Evolutionary conservation across 2,888 invertebrate species (phyloP).

Genomic region (Sepiola atlantica): DNA sequence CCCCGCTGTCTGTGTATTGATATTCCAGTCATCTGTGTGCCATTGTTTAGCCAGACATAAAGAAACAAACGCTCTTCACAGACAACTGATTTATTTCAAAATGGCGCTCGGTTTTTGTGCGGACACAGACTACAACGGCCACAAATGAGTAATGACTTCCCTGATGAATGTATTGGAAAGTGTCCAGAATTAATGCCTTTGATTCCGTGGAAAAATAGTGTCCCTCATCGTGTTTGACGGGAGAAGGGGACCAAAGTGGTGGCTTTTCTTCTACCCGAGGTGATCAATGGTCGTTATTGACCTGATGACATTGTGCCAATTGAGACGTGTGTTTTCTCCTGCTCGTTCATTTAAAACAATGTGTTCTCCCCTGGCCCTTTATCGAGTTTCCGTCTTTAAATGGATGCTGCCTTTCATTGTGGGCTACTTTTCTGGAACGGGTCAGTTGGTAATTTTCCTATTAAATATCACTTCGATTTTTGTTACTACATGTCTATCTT

Average conservation of each 20-base stretch:
- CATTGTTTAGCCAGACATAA: not conserved
- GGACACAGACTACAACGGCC: not conserved
- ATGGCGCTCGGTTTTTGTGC: not conserved
- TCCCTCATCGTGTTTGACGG: not conserved
- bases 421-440: no score
- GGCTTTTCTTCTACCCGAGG: not conserved
- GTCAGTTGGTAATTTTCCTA: no score
- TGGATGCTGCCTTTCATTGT: no score
- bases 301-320: not conserved
- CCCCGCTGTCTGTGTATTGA: not conserved
- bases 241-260: no score
- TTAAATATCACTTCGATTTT: no score
- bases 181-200: not conserved
- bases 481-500: no score
- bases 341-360: not conserved
- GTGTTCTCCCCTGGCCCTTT: no score
- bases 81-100: not conserved
- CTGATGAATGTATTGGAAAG: not conserved
- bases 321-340: not conserved
- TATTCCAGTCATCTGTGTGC: not conserved
- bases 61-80: not conserved
- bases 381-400: no score
- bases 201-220: not conserved
- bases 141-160: not conserved
- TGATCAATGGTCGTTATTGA: not conserved